phyloP scores from a whole-genome alignment of 2,797 vertebrate genomes.

The Cuculus canorus region DNA sequence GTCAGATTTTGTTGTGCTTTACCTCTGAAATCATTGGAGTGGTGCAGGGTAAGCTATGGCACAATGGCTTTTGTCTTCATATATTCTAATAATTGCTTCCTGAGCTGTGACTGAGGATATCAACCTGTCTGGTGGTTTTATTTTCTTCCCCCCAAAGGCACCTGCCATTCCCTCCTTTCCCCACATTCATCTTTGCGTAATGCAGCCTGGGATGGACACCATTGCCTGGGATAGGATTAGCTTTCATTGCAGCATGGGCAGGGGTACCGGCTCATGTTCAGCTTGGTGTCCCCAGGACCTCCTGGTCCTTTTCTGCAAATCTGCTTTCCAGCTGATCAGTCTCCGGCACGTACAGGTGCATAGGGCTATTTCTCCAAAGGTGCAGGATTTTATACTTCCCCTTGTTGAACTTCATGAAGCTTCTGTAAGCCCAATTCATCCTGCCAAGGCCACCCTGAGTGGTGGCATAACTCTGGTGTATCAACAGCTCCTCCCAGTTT shows the following conservation, averaged over 20 bases:
- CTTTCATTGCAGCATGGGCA: background rate
- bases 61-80: background rate
- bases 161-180: background rate
- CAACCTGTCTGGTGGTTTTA: accelerated
- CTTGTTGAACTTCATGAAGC: background rate
- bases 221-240: background rate
- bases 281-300: background rate
- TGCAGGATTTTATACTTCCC: background rate
- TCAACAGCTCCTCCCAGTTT: background rate
- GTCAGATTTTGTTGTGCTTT: background rate
- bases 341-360: background rate
- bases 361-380: background rate
- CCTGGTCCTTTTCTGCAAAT: background rate
- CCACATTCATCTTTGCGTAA: background rate
- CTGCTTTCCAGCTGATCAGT: background rate
- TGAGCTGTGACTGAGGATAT: background rate
- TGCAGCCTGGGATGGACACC: background rate
- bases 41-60: background rate
- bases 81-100: background rate
- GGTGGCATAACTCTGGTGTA: background rate
- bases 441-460: background rate
- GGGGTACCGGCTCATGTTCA: background rate
- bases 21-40: background rate
- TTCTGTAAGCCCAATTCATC: background rate
- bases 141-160: background rate